Conservation (phyloP, 2,113 vertebrate species). For the Thinocorus orbignyianus region DNA sequence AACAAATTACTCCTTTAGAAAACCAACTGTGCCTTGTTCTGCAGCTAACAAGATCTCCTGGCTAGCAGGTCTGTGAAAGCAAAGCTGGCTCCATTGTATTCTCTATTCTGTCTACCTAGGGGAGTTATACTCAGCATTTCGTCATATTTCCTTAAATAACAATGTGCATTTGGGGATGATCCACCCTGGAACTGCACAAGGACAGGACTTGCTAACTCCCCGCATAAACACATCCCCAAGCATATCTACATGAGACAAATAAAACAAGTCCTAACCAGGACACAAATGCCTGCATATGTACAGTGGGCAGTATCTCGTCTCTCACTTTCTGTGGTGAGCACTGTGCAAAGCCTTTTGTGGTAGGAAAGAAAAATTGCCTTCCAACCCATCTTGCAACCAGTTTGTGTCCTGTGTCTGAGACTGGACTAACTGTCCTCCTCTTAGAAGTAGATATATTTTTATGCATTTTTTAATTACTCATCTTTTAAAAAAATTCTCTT, state of each 20-base stretch:
- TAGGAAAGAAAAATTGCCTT: neutral
- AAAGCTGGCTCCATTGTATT: neutral
- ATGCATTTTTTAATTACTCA: neutral
- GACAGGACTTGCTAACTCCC: neutral
- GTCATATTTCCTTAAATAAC: neutral
- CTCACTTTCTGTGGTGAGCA: neutral
- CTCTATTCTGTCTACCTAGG: neutral
- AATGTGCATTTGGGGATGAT: neutral
- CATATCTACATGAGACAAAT: neutral
- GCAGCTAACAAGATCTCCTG: neutral
- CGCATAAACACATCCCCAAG: neutral
- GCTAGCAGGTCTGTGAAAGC: fast-evolving
- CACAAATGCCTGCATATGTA: neutral
- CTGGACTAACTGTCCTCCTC: neutral
- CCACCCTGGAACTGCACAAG: neutral
- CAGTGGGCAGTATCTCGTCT: neutral
- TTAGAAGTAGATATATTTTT: neutral
- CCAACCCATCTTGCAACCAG: neutral
- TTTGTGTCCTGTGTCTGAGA: neutral
- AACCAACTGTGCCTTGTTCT: neutral
- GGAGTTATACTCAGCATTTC: neutral
- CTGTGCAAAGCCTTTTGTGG: neutral
- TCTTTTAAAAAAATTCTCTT: neutral
- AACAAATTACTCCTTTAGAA: neutral
- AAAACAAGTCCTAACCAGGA: neutral